phyloP scores from a whole-genome alignment of 2,797 vertebrate genomes.

The Helicolenus hilgendorfi region DNA sequence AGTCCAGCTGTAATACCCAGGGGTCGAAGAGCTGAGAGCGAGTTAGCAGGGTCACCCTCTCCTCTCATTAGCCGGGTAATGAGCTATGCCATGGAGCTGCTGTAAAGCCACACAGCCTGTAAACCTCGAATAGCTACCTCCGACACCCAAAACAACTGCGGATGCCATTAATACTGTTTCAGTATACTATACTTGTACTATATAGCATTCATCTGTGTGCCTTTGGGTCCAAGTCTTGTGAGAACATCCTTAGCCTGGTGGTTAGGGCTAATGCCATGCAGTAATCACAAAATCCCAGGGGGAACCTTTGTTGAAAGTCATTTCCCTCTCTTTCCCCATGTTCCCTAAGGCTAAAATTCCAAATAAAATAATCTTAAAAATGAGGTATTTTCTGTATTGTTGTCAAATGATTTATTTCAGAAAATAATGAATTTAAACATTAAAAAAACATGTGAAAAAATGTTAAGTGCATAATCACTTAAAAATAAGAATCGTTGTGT shows the following conservation, averaged over 20 bases:
- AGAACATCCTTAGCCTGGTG: background rate
- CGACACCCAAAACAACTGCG: slow-evolving; percentile 53
- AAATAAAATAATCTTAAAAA: background rate
- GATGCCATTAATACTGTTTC: background rate
- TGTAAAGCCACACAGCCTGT: slow-evolving; percentile 80
- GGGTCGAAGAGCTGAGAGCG: slow-evolving; percentile 59
- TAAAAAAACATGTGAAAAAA: background rate
- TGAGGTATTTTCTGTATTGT: background rate
- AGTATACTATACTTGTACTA: too few relatives aligned
- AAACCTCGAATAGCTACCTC: slow-evolving; percentile 81
- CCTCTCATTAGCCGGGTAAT: slow-evolving; percentile 88
- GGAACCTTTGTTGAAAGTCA: background rate
- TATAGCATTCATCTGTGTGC: background rate
- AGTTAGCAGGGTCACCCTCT: slow-evolving; percentile 83
- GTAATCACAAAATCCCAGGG: background rate
- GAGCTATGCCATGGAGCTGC: slow-evolving; percentile 80
- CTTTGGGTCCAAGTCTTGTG: background rate
- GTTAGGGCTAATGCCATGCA: background rate
- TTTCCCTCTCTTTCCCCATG: background rate
- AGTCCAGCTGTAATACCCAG: slow-evolving; percentile 44
- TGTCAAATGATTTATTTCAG: background rate
- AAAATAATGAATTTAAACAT: background rate
- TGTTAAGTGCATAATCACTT: too few relatives aligned
- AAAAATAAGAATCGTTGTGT: too few relatives aligned
- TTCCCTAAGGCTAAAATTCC: background rate